Base-by-base conservation (phyloP, 2,888 invertebrate genomes). In the Sarcophaga subvicina region DNA sequence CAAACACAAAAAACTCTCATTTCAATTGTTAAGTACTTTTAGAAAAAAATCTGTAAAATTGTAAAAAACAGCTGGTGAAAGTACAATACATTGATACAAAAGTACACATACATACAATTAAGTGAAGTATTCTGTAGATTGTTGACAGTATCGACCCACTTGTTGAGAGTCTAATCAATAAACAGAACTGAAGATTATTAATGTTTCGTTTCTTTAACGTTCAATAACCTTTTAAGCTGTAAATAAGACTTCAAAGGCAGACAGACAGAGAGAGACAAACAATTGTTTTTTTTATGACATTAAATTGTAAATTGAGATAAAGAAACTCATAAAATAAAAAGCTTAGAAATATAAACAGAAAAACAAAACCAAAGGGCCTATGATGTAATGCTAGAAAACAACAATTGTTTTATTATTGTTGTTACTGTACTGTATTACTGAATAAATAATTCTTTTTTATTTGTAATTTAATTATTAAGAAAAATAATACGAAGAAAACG, bases 101-200 rank as follows among this genome's bases (percentile, higher is more conserved):
- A 14, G 1, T 12, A 12, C 11, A 22, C 22, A 20, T 1, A 12
- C 49, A 49, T 49, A 69, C 20, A 69, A 69, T 20, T 10, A 4
- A 5, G 20, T 0, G 0, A 37, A 37, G 37, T 37, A 37, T 37
- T 37, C 37, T 37, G 8, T 37, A 8, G 37, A 37, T 37, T 69
- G 8, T 47, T 1, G 17, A 54, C 54, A 54, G 14, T 54, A 14
- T 54, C 17, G 54, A 54, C 54, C 54, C 54, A 54, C 54, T 54
- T 54, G 54, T 54, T 54, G 54, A 54, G 54, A 54, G 54, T 54
- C 54, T 54, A 54, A 54, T 54, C 54, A 54, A 54, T 54, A 54
- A 54, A 54, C 14, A 54, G 4, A 54, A 54, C 2, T 4, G 17
- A 54, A 54, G 17, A 54, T 14, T 54, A 54, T 54, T 54, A 12